Evolutionary conservation across 2,113 vertebrate genomes (phyloP).

Genomic region (Seriola quinqueradiata): DNA sequence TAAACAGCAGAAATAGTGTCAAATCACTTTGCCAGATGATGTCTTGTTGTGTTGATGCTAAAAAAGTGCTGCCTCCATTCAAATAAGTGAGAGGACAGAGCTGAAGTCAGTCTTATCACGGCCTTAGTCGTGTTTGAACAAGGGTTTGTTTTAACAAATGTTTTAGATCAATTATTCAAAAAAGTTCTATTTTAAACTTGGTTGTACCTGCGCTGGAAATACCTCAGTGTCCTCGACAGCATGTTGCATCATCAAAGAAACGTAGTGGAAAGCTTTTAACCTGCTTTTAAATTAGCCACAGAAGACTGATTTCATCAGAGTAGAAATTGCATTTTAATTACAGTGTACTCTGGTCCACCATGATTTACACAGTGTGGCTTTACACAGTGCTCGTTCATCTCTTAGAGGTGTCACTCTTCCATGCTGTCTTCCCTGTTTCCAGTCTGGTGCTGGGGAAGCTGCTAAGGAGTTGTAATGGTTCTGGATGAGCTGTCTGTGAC

Average conservation of each 20-base stretch:
- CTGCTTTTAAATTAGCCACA: not conserved
- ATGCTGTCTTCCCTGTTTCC: slow-evolving; percentile 30
- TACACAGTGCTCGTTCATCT: not conserved
- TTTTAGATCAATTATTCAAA: not conserved
- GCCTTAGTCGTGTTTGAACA: not conserved
- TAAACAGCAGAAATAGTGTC: not conserved
- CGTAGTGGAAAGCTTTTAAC: not conserved
- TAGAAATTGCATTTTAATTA: not conserved
- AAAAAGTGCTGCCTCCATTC: not conserved
- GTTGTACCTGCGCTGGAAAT: slow-evolving; percentile 15
- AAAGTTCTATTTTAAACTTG: slow-evolving; percentile 17
- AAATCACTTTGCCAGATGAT: no score
- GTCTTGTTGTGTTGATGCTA: not conserved
- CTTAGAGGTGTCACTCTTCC: slow-evolving; percentile 27
- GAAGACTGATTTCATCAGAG: not conserved
- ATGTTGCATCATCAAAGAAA: slow-evolving; percentile 28
- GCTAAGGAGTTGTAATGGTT: slow-evolving; percentile 23
- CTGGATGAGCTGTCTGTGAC: slow-evolving; percentile 74
- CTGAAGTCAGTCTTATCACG: not conserved
- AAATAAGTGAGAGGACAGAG: not conserved
- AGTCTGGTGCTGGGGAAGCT: slow-evolving; percentile 41
- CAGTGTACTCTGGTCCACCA: not conserved
- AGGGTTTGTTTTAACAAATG: not conserved
- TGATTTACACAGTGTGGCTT: not conserved
- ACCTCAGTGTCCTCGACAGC: slow-evolving; percentile 11